phyloP scores from a whole-genome alignment of 2,113 vertebrate genomes.

The Empidonax alnorum region DNA sequence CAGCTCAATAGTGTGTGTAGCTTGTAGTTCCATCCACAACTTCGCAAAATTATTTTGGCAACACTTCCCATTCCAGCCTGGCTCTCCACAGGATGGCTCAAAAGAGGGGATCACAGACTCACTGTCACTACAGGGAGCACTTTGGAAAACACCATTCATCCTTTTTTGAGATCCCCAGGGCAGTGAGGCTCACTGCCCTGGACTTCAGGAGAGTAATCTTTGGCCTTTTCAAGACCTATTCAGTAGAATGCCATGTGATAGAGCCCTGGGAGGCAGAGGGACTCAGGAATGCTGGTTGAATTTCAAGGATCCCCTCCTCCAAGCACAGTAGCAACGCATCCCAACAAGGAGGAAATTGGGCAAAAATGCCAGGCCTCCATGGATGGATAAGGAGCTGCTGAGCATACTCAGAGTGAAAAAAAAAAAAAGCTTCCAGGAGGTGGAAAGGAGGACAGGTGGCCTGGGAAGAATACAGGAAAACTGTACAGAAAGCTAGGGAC shows the following conservation, averaged over 20 bases:
- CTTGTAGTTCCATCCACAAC: not conserved
- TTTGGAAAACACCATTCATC: not conserved
- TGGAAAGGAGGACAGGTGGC: too few species aligned
- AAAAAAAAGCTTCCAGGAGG: too few species aligned
- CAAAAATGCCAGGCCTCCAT: not conserved
- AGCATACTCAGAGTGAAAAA: too few species aligned
- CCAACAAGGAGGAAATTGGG: not conserved
- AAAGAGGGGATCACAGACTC: not conserved
- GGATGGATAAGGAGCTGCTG: too few species aligned
- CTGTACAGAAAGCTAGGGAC: too few species aligned
- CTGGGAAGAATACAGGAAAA: too few species aligned
- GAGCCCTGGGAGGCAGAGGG: not conserved
- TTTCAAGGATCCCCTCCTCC: not conserved
- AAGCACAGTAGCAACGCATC: not conserved
- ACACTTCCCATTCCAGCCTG: not conserved
- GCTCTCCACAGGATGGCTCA: not conserved
- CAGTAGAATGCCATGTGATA: not conserved
- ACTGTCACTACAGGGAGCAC: rapidly evolving
- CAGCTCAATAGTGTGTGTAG: not conserved
- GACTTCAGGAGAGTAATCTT: not conserved
- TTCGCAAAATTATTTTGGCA: not conserved
- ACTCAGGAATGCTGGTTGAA: not conserved
- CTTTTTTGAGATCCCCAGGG: too few species aligned
- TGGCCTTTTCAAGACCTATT: not conserved
- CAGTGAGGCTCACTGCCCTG: too few species aligned